Evolutionary conservation across 2,797 vertebrate species (phyloP).

Genomic region (Notolabrus celidotus): DNA sequence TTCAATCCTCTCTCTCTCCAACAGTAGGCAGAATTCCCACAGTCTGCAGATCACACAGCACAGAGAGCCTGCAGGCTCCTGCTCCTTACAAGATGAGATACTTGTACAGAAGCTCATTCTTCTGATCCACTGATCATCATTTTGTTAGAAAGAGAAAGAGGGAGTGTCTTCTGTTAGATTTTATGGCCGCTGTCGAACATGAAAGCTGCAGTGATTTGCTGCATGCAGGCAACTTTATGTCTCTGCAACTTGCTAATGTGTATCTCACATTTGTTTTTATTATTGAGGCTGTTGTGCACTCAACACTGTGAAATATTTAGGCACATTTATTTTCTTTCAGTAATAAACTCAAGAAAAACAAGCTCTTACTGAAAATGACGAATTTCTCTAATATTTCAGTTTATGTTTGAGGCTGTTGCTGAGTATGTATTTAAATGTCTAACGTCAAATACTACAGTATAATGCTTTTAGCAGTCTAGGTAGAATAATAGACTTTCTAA

Average conservation of each 20-base stretch:
- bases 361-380: too few relatives aligned
- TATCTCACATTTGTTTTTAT: too few relatives aligned
- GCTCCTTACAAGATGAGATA: constrained; percentile 8
- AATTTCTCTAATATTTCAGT: too few relatives aligned
- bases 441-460: too few relatives aligned
- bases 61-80: constrained; percentile 28
- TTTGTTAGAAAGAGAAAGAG: constrained; percentile 34
- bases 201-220: constrained; percentile 16
- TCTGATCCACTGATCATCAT: constrained; percentile 34
- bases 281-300: neutral
- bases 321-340: neutral
- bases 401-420: too few relatives aligned
- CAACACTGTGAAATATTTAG: neutral
- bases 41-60: constrained; percentile 24
- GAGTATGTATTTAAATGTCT: too few relatives aligned
- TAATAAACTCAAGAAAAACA: too few relatives aligned
- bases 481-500: neutral
- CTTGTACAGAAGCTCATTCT: constrained; percentile 17
- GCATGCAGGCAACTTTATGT: constrained; percentile 3
- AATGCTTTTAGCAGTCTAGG: too few relatives aligned
- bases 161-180: constrained; percentile 1
- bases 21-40: constrained; percentile 38
- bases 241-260: neutral
- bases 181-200: neutral
- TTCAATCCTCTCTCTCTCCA: constrained; percentile 5